Conservation (phyloP, 2,888 invertebrate genomes). For the Hirtodrosophila cameraria region DNA sequence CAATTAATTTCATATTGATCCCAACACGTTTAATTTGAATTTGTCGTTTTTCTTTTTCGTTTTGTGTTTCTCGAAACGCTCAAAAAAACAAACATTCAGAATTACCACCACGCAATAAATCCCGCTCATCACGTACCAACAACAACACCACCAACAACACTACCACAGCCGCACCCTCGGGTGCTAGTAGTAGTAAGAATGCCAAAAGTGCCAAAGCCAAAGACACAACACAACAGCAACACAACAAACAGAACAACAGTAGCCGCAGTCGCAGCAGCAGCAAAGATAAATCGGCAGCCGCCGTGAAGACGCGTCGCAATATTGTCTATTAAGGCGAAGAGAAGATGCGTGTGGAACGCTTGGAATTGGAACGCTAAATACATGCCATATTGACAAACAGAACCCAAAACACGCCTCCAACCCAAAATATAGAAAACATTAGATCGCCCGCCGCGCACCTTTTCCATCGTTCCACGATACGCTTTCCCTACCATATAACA, state of each 20-base stretch:
- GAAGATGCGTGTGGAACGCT: slow-evolving; percentile 14
- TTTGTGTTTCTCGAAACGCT: slow-evolving; percentile 36
- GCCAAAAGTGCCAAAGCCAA: slow-evolving; percentile 75
- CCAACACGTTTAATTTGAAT: slow-evolving; percentile 54
- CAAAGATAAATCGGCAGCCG: slow-evolving; percentile 62
- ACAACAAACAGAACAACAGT: slow-evolving; percentile 45
- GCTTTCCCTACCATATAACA: slow-evolving; percentile 28
- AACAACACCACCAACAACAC: slow-evolving; percentile 60
- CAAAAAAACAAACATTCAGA: slow-evolving; percentile 65
- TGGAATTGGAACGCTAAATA: slow-evolving; percentile 33
- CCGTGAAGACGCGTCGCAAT: slow-evolving; percentile 75
- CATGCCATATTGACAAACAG: slow-evolving; percentile 28
- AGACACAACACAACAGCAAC: slow-evolving; percentile 56
- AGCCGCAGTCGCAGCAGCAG: slow-evolving; percentile 71
- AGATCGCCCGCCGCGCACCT: slow-evolving; percentile 1
- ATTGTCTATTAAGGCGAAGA: slow-evolving; percentile 71
- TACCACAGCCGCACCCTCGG: slow-evolving; percentile 53
- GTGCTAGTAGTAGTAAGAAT: slow-evolving; percentile 56
- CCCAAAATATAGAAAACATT: background rate
- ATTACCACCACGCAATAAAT: slow-evolving; percentile 80
- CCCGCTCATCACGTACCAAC: slow-evolving; percentile 80
- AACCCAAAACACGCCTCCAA: background rate
- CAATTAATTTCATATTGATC: slow-evolving; percentile 26
- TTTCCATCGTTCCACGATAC: slow-evolving; percentile 35
- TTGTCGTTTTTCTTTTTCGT: slow-evolving; percentile 53